Evolutionary conservation across 2,113 vertebrate genomes (phyloP).

Genomic region (Saccopteryx leptura): DNA sequence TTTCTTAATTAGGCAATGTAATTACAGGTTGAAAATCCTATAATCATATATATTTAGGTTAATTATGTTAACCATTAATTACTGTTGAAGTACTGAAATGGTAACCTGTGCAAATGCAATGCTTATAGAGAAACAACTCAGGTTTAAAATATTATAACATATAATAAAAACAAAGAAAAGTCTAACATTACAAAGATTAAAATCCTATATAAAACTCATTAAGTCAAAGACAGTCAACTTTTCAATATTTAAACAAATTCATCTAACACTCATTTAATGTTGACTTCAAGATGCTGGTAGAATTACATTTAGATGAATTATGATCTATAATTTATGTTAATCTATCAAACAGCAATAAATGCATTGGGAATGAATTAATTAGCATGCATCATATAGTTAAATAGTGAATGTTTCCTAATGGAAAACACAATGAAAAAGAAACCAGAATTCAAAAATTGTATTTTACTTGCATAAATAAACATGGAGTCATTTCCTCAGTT

Average conservation of each 20-base stretch:
- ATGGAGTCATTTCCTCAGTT: conserved; percentile 44
- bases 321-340: conserved; percentile 57
- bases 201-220: conserved; percentile 44
- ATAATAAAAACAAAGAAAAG: conserved; percentile 60
- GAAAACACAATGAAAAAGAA: conserved; percentile 50
- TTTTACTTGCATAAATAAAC: conserved; percentile 29
- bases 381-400: conserved; percentile 9
- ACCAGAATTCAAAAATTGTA: background rate
- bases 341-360: conserved; percentile 48
- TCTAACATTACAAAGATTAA: background rate
- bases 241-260: conserved; percentile 54
- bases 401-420: conserved; percentile 45
- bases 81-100: conserved; percentile 70
- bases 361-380: conserved; percentile 8
- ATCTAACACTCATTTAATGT: conserved; percentile 58
- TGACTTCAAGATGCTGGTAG: conserved; percentile 40
- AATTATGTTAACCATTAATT: conserved; percentile 82
- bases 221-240: conserved; percentile 47
- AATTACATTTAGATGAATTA: conserved; percentile 64
- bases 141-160: conserved; percentile 41
- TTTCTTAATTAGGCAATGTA: conserved; percentile 80
- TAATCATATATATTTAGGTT: conserved; percentile 82
- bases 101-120: conserved; percentile 73
- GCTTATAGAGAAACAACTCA: conserved; percentile 41
- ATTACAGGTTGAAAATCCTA: conserved; percentile 79